Percentiles rank a stretch among this genome's conserved stretches.
Evolutionary conservation across 1,140 invertebrate species (phyloP).

Genomic region (Drosophila mojavensis): DNA sequence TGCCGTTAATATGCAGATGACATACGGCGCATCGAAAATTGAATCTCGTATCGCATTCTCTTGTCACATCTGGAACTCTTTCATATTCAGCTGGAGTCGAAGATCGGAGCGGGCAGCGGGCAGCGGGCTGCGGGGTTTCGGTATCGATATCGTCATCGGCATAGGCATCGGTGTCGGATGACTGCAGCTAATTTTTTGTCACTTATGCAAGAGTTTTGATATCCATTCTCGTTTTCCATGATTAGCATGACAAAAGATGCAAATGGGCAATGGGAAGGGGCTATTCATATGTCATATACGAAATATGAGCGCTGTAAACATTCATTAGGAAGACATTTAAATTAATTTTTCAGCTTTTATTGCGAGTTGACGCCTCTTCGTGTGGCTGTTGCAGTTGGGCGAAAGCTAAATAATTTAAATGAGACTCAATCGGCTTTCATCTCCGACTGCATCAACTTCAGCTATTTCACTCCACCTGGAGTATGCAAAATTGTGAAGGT

Average conservation of each 20-base stretch:
- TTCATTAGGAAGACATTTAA: conserved; percentile 76
- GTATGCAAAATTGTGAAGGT: conserved; percentile 39
- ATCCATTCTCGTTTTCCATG: conserved; percentile 32
- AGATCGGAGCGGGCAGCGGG: too few relatives aligned
- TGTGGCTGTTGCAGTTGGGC: neutral
- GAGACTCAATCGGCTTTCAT: neutral
- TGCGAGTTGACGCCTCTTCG: conserved; percentile 20
- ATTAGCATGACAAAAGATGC: conserved; percentile 39
- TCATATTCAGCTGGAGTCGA: neutral
- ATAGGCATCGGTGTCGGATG: neutral
- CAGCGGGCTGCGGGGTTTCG: neutral
- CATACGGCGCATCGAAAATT: conserved; percentile 22
- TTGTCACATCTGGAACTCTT: conserved; percentile 12
- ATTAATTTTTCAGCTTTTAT: conserved; percentile 61
- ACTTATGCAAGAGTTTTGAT: conserved; percentile 41
- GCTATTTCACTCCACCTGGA: conserved; percentile 5
- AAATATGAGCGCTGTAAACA: conserved; percentile 62
- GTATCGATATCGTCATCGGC: neutral
- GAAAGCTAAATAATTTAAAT: conserved; percentile 13
- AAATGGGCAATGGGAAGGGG: neutral
- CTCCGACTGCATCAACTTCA: conserved; percentile 24
- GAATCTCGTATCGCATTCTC: conserved; percentile 27
- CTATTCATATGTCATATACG: conserved; percentile 13
- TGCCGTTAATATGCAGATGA: conserved; percentile 42
- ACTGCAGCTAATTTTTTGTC: conserved; percentile 49